Base-by-base conservation (phyloP, 37 sponge, comb jelly and placozoan genomes). In the Geodia barretti region DNA sequence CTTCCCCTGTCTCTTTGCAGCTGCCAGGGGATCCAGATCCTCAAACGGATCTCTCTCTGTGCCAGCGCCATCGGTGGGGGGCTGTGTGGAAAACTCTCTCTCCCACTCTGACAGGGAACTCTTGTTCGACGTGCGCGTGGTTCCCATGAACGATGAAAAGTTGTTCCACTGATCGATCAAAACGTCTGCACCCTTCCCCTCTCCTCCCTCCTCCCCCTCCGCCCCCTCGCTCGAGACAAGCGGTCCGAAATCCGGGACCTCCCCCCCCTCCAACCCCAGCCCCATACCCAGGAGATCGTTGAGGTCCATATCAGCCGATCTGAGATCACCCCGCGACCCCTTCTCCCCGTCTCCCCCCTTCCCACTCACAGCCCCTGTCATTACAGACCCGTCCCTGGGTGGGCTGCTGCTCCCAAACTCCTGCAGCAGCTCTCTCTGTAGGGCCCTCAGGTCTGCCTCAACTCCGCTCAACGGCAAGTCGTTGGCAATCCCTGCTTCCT, bases 101-200 rank as follows among this genome's bases (percentile, higher is more conserved):
- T 90, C 87, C 91, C 91, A 90, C 32, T 64, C 78, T 0, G 81
- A 42, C 39, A 58, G 60, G 4, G 73, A 34, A 62, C 33, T 80
- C 23, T 64, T 29, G 2, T 31, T 25, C 24, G 37, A 24, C 8
- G 39, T 33, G 23, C 29, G 40, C 4, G 58, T 31, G 23, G 76
- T 23, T 1, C 65, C 28, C 69, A 85, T 85, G 28, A 90, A 90
- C 7, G 82, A 37, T 9, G 91, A 90, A 30, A 90, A 76, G 23
- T 67, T 71, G 34, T 72, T 66, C 91, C 91, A 90, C 28, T 84
- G 68, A 47, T 84, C 79, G 28, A 60, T 34, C 20, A 47, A 14
- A 7, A 47, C 54, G 54, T 47, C 54, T 14, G 54, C 7, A 17
- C 11, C 7, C 14, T 47, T 47, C 7, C 7, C 54, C 54, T 14